These are phyloP conservation scores for Sternotherus odoratus DNA, from an alignment of 2,797 vertebrate species.

Conservation along the genomic window DNA sequence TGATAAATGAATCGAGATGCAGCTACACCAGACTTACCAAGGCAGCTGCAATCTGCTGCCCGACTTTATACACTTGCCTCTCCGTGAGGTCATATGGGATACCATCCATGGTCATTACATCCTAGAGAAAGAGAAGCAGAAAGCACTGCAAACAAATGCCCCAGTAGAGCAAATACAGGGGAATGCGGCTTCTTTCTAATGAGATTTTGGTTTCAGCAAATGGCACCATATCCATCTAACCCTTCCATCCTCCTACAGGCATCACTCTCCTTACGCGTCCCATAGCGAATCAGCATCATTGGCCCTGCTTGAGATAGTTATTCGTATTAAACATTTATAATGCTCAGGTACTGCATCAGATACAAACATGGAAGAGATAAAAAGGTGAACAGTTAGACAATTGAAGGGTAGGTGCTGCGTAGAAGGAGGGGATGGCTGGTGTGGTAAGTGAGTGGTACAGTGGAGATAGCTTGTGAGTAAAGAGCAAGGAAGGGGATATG, in stretches of 20 bases:
- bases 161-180: not conserved
- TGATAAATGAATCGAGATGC: not conserved
- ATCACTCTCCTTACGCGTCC: not conserved
- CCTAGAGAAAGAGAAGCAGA: constrained; percentile 76
- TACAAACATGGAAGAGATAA: not conserved
- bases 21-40: constrained; percentile 84
- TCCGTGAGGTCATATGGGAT: constrained; percentile 90
- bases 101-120: constrained; percentile 79
- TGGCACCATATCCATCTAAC: not conserved
- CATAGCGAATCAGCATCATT: not conserved
- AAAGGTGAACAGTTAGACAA: not conserved
- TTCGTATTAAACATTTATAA: not conserved
- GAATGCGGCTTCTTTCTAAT: not conserved
- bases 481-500: not conserved
- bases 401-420: not conserved
- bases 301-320: not conserved
- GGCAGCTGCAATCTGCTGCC: constrained; percentile 89
- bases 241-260: not conserved
- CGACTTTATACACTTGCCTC: constrained; percentile 89
- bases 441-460: not conserved
- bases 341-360: not conserved
- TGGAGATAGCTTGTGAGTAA: not conserved
- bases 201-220: not conserved
- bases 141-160: not conserved
- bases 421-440: not conserved